Base-by-base conservation (phyloP, 2,113 vertebrate genomes). In the Syngnathus scovelli region DNA sequence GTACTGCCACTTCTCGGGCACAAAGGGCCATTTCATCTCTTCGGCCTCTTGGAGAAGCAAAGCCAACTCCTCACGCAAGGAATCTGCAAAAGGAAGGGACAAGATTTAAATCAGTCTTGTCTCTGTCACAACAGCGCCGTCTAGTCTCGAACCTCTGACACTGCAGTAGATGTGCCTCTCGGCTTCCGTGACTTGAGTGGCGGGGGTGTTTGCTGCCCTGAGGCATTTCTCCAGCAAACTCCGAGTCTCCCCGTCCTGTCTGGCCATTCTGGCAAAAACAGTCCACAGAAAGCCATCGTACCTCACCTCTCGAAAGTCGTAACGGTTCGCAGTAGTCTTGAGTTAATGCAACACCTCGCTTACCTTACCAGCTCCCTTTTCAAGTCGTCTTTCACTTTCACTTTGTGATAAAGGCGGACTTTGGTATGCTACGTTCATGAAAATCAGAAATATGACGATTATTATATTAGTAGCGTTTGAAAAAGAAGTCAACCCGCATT, bases 1-100 rank as follows among this genome's bases (percentile, higher is more conserved):
- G 87, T 96, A 98, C 75, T 98, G 97, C 96, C 96, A 99, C 87
- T 91, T 96, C 82, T 98, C 96, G 0, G 95, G 95, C 61, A 95
- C 94, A 78, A 99, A 99, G 74, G 97, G 95, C 96, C 96, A 98
- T 86, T 92, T 95, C 94, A 98, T 97, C 62, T 93, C 93, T 81
- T 90, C 84, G 0, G 95, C 96, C 70, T 98, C 95, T 79, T 93
- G 88, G 72, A 98, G 90, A 67, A 99, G 93, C 38, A 85, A 91
- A 76, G 78, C 89, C 83, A 98, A 83, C 62, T 98, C 93, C 3
- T 76, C 84, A 1, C 93, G 91, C 85, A 98, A 90, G 33, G 63
- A 81, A 56, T 89, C 96, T 98, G 84, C 16, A 62, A 16, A 16
- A 38, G 19, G 1, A 51, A 37, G 27, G 27, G 9, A 51, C 46